These are phyloP conservation scores for Diglossa brunneiventris DNA, from an alignment of 2,113 vertebrate genomes.

Conservation along the genomic window DNA sequence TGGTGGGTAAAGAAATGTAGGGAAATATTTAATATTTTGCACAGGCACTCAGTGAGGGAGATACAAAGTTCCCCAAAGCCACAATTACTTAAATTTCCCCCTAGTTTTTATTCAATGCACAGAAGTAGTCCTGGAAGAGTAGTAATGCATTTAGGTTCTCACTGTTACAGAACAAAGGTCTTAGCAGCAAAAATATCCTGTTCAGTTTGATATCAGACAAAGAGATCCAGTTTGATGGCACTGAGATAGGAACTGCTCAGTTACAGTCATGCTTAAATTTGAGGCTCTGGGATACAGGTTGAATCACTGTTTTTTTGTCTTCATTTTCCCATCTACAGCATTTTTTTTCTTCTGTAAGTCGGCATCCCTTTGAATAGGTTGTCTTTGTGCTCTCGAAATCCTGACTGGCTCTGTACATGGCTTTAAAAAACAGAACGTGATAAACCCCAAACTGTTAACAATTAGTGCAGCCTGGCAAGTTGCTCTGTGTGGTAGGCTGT, in stretches of 20 bases:
- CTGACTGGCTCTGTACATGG: not conserved
- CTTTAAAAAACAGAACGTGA: not conserved
- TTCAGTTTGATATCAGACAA: not conserved
- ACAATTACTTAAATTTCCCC: not conserved
- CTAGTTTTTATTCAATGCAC: not conserved
- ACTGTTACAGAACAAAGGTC: not conserved
- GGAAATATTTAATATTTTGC: not conserved
- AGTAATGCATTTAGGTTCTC: not conserved
- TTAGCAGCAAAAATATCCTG: not conserved
- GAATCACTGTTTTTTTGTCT: not conserved
- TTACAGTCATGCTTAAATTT: not conserved
- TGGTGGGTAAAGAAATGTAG: not conserved
- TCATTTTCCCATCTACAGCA: not conserved
- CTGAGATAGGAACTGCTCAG: not conserved
- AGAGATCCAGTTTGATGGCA: not conserved
- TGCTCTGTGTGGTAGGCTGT: not conserved
- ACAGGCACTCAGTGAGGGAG: not conserved
- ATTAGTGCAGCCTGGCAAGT: not conserved
- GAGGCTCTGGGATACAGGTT: not conserved
- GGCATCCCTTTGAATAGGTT: not conserved
- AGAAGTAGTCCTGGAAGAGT: not conserved
- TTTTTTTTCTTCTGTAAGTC: not conserved
- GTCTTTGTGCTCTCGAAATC: not conserved
- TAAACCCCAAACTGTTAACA: not conserved
- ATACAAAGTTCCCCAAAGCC: not conserved